Percentiles rank a stretch among this genome's conserved stretches.
Evolutionary conservation across 2,113 vertebrate species (phyloP).

Genomic region (Seriola aureovittata): DNA sequence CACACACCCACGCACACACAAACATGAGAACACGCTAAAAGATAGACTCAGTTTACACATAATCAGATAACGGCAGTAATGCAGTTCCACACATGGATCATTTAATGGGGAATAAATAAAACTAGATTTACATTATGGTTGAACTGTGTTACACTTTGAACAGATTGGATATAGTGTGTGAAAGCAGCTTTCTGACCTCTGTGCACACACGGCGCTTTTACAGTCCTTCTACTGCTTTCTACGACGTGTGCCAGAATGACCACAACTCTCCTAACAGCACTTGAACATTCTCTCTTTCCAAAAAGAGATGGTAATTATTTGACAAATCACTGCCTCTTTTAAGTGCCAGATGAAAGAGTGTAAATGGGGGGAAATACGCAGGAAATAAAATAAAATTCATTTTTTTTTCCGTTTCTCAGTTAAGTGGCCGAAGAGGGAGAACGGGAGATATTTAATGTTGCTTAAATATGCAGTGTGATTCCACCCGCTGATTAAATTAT

Average conservation of each 20-base stretch:
- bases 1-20: slow-evolving; percentile 8
- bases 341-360: slow-evolving; percentile 78
- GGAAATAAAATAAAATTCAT: slow-evolving; percentile 76
- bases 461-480: slow-evolving; percentile 87
- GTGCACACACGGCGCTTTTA: slow-evolving; percentile 36
- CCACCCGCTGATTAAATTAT: slow-evolving; percentile 84
- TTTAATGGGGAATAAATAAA: slow-evolving; percentile 45
- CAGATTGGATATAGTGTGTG: slow-evolving; percentile 22
- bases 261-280: slow-evolving; percentile 63
- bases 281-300: slow-evolving; percentile 64
- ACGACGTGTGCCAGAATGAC: slow-evolving; percentile 29
- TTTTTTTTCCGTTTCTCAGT: slow-evolving; percentile 51
- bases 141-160: slow-evolving; percentile 35
- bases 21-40: slow-evolving; percentile 12
- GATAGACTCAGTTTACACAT: slow-evolving; percentile 34
- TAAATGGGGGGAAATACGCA: slow-evolving; percentile 70
- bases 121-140: slow-evolving; percentile 39
- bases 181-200: slow-evolving; percentile 52
- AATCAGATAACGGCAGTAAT: slow-evolving; percentile 41
- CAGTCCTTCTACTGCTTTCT: slow-evolving; percentile 54
- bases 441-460: slow-evolving; percentile 82
- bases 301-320: slow-evolving; percentile 77
- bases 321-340: slow-evolving; percentile 80
- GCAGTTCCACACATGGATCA: slow-evolving; percentile 35
- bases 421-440: slow-evolving; percentile 76